Conservation (phyloP, 2,797 vertebrate species). For the Notamacropus eugenii region DNA sequence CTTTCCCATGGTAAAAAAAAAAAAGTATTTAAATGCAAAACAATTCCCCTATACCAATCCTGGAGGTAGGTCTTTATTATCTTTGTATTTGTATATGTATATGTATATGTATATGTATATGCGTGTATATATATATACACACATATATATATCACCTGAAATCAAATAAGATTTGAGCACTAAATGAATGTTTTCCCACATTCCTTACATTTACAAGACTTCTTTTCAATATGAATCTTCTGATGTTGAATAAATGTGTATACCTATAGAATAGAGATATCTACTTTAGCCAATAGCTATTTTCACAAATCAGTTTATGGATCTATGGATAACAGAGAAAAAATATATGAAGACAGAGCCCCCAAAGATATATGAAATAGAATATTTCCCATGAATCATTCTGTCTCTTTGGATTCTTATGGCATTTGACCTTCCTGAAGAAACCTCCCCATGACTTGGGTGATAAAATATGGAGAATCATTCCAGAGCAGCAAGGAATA, state of each 20-base stretch:
- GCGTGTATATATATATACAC: background rate
- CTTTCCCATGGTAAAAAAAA: background rate
- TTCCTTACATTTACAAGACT: background rate
- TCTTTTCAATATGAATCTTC: background rate
- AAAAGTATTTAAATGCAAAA: background rate
- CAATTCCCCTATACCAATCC: background rate
- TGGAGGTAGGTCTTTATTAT: background rate
- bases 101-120: no score
- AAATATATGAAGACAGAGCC: background rate
- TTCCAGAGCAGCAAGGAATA: background rate
- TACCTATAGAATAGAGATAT: background rate
- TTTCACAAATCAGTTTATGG: background rate
- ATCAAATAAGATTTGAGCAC: background rate
- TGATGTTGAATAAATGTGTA: background rate
- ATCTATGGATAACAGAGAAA: background rate
- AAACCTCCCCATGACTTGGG: background rate
- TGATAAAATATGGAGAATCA: background rate
- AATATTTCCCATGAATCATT: background rate
- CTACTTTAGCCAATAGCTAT: background rate
- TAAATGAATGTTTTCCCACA: background rate
- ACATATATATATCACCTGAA: background rate
- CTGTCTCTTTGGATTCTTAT: background rate
- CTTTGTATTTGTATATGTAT: no score
- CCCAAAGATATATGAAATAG: background rate
- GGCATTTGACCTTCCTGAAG: background rate